A percentile compares a stretch with the other conserved stretches of the same genome.
phyloP scores from a whole-genome alignment of 1,140 invertebrate species.

The Pararge aegeria region DNA sequence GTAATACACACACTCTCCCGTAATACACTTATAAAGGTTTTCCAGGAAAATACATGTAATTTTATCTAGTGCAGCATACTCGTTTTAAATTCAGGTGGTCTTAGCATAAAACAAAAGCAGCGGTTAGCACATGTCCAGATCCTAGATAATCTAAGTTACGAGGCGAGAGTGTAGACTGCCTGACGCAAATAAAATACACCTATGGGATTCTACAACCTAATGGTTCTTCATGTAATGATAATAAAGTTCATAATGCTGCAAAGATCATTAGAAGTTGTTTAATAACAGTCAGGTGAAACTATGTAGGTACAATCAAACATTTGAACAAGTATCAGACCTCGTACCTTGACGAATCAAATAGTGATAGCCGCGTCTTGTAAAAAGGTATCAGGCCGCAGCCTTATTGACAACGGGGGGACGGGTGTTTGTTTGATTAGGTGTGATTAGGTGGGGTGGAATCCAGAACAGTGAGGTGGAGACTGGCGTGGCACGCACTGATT shows the following conservation, averaged over 20 bases:
- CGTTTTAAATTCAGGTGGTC: not conserved
- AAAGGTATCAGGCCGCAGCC: too few relatives aligned
- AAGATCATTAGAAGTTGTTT: not conserved
- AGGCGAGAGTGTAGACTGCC: not conserved
- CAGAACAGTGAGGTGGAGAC: too few relatives aligned
- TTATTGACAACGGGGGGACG: too few relatives aligned
- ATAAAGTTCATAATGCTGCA: not conserved
- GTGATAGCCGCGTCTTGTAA: too few relatives aligned
- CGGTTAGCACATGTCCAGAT: slow-evolving; percentile 1
- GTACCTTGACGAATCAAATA: too few relatives aligned
- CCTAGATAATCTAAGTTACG: slow-evolving; percentile 4
- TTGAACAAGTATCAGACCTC: too few relatives aligned
- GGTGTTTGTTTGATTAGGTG: too few relatives aligned
- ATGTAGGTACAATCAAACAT: not conserved
- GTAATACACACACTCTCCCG: too few relatives aligned
- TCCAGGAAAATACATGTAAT: too few relatives aligned
- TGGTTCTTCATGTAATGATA: not conserved
- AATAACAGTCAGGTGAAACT: not conserved
- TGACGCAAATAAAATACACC: not conserved
- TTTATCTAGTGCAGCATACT: not conserved
- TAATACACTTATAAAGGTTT: too few relatives aligned
- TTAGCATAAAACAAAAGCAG: not conserved
- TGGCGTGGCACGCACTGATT: too few relatives aligned
- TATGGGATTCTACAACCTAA: not conserved
- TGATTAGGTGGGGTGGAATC: too few relatives aligned